A percentile compares a stretch with the other conserved stretches of the same genome.
phyloP scores from a whole-genome alignment of 1,140 invertebrate species.

The Tenebrio molitor region DNA sequence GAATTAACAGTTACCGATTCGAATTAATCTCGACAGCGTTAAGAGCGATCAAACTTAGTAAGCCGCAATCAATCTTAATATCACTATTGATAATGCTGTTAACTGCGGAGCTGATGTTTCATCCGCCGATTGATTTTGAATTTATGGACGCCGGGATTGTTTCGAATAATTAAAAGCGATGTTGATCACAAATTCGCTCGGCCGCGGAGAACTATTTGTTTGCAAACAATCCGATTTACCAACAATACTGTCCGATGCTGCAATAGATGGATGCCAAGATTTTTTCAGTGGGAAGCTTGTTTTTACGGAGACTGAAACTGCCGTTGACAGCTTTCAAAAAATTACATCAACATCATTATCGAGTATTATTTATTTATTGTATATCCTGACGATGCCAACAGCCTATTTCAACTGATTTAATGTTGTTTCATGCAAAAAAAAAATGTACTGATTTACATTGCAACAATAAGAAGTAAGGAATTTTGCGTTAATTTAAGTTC shows the following conservation, averaged over 20 bases:
- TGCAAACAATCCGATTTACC: not conserved
- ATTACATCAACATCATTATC: no score
- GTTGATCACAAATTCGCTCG: constrained; percentile 17
- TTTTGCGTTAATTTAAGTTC: no score
- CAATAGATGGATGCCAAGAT: not conserved
- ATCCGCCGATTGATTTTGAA: constrained; percentile 39
- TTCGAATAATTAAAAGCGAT: constrained; percentile 35
- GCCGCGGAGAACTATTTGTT: constrained; percentile 1
- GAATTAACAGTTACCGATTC: constrained; percentile 31
- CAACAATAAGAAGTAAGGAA: no score
- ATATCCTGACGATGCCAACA: no score
- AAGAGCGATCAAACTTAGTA: constrained; percentile 13
- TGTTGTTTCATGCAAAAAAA: no score
- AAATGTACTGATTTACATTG: no score
- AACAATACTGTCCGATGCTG: not conserved
- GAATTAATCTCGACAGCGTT: constrained; percentile 23
- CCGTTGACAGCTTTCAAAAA: no score
- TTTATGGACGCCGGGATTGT: constrained; percentile 41
- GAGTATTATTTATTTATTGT: no score
- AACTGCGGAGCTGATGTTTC: constrained; percentile 28
- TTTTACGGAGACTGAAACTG: no score
- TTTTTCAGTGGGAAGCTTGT: no score
- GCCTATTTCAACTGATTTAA: no score
- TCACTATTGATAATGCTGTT: constrained; percentile 39
- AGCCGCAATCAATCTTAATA: constrained; percentile 44